A percentile compares a stretch with the other conserved stretches of the same genome.
Evolutionary conservation across 2,888 invertebrate genomes (phyloP).

Genomic region (Sepiola atlantica): DNA sequence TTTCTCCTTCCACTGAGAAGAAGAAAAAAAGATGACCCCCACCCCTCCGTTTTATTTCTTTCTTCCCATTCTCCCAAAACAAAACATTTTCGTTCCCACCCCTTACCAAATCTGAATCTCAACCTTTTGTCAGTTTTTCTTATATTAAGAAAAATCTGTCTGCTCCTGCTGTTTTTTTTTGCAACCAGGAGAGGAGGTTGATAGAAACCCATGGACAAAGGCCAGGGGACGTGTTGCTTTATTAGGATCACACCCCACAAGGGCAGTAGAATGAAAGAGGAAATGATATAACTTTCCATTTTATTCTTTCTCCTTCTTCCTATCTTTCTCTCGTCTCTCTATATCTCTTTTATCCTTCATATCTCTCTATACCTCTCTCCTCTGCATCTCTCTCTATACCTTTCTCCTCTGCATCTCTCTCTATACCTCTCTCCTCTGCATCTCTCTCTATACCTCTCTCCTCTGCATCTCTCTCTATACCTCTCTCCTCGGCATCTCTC

Average conservation of each 20-base stretch:
- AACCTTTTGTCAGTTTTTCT: conserved; percentile 13
- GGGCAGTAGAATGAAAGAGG: not conserved
- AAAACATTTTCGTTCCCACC: not conserved
- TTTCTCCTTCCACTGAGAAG: not conserved
- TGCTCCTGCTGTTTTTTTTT: not conserved
- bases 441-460: too few species aligned
- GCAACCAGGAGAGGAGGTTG: not conserved
- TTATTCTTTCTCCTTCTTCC: not conserved
- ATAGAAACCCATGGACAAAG: not conserved
- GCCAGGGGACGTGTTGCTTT: not conserved
- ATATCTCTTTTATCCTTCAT: too few species aligned
- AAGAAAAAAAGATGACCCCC: not conserved
- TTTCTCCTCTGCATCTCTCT: too few species aligned
- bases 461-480: too few species aligned
- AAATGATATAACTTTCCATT: not conserved
- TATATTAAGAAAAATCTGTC: conserved; percentile 13
- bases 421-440: too few species aligned
- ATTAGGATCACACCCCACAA: not conserved
- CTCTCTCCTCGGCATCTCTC: too few species aligned
- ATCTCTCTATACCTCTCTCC: too few species aligned
- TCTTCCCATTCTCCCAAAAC: not conserved
- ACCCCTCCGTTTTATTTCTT: not conserved
- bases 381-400: too few species aligned
- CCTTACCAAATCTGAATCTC: conserved; percentile 2
- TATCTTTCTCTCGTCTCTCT: too few species aligned